Evolutionary conservation across 2,888 invertebrate genomes (phyloP).

Genomic region (Apeira syringaria): DNA sequence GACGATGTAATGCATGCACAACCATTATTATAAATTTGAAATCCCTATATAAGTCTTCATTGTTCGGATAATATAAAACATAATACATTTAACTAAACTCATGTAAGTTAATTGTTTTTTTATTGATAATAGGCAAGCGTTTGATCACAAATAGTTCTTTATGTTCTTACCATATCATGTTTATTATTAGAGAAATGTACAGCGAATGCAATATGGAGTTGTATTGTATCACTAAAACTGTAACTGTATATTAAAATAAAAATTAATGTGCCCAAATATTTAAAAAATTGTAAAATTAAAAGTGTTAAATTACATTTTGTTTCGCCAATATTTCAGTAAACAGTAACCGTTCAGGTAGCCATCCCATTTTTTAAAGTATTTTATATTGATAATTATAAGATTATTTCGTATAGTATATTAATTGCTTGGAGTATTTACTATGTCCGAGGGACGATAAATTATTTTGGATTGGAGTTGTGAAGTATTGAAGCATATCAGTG

Average conservation of each 20-base stretch:
- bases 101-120: conserved; percentile 7
- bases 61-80: conserved; percentile 6
- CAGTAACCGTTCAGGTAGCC: conserved; percentile 27
- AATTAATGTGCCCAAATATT: conserved; percentile 5
- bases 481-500: conserved; percentile 67
- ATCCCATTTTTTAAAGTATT: conserved; percentile 26
- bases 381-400: conserved; percentile 23
- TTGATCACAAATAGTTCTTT: too few relatives aligned
- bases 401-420: conserved; percentile 22
- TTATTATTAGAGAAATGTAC: conserved; percentile 11
- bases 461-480: conserved; percentile 66
- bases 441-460: conserved; percentile 53
- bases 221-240: background rate
- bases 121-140: conserved; percentile 5
- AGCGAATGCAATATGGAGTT: conserved; percentile 14
- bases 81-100: background rate
- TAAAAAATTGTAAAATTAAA: background rate
- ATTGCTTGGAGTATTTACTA: conserved; percentile 27
- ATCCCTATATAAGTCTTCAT: conserved; percentile 53
- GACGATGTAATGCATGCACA: conserved; percentile 65
- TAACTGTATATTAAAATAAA: background rate
- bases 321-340: conserved; percentile 6
- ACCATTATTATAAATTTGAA: conserved; percentile 53
- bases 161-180: too few relatives aligned
- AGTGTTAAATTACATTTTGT: too few relatives aligned